phyloP scores from a whole-genome alignment of 2,797 vertebrate species.

The Chloroceryle inda region DNA sequence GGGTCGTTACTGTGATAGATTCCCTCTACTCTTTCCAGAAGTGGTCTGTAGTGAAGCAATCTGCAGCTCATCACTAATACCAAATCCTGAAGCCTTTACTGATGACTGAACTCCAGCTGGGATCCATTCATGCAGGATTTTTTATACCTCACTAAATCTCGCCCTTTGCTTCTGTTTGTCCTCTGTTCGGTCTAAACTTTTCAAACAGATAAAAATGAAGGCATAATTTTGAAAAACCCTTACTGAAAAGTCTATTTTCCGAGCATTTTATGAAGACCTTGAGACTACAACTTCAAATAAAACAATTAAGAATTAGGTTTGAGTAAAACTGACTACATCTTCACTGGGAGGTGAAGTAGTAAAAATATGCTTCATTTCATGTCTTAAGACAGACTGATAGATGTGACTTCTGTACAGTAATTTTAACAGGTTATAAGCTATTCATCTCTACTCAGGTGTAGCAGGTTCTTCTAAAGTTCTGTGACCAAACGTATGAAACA shows the following conservation, averaged over 20 bases:
- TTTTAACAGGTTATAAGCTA: neutral
- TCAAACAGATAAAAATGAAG: neutral
- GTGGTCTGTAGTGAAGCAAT: neutral
- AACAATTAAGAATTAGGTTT: neutral
- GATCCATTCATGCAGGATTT: neutral
- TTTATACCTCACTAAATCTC: neutral
- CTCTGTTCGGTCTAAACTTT: neutral
- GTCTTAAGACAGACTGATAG: neutral
- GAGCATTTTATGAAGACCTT: neutral
- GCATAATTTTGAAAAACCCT: neutral
- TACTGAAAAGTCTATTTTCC: neutral
- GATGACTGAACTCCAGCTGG: neutral
- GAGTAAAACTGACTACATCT: neutral
- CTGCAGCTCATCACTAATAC: neutral
- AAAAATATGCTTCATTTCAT: neutral
- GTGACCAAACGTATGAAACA: neutral
- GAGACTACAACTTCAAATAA: neutral
- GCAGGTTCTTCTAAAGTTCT: neutral
- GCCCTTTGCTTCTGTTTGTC: neutral
- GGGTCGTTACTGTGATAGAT: neutral
- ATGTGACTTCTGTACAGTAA: neutral
- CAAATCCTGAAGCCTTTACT: neutral
- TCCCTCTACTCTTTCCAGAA: neutral
- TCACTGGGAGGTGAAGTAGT: neutral
- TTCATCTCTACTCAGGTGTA: neutral